Percentiles rank a stretch among this genome's conserved stretches.
phyloP scores from a whole-genome alignment of 2,797 vertebrate genomes.

The Sphaeramia orbicularis region DNA sequence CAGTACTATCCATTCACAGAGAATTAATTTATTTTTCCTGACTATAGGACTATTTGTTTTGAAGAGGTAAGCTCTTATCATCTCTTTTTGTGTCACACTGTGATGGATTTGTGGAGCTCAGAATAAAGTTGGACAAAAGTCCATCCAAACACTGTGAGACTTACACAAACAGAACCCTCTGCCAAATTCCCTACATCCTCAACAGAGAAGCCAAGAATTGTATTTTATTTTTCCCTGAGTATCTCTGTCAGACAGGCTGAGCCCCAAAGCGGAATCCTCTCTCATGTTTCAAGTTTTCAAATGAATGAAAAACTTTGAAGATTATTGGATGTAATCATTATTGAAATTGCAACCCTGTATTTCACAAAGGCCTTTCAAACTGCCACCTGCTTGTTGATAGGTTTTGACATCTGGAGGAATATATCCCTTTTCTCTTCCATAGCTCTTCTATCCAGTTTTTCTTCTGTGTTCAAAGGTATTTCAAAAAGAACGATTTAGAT shows the following conservation, averaged over 20 bases:
- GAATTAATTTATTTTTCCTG: not conserved
- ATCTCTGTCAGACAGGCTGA: slow-evolving; percentile 55
- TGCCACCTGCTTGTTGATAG: slow-evolving; percentile 49
- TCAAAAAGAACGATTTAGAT: slow-evolving; percentile 47
- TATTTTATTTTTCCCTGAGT: slow-evolving; percentile 29
- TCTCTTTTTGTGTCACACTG: slow-evolving; percentile 9
- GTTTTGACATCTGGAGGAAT: slow-evolving; percentile 38
- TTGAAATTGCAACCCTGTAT: slow-evolving; percentile 27
- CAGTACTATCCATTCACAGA: not conserved
- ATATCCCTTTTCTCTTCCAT: not conserved
- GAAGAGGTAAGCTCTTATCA: not conserved
- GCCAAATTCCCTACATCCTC: slow-evolving; percentile 32
- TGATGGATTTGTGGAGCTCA: slow-evolving; percentile 36
- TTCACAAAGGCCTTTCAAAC: slow-evolving; percentile 24
- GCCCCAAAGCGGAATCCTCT: slow-evolving; percentile 36
- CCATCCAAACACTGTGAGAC: slow-evolving; percentile 50
- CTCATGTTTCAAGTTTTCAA: slow-evolving; percentile 35
- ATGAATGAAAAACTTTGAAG: slow-evolving; percentile 45
- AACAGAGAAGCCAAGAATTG: slow-evolving; percentile 41
- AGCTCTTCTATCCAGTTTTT: slow-evolving; percentile 22
- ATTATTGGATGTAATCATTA: slow-evolving; percentile 44
- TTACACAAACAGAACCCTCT: slow-evolving; percentile 37
- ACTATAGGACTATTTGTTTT: not conserved
- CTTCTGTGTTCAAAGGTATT: slow-evolving; percentile 39
- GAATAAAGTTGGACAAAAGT: slow-evolving; percentile 33